Evolutionary conservation across 2,888 invertebrate species (phyloP).

Genomic region (Oligia fasciuncula): DNA sequence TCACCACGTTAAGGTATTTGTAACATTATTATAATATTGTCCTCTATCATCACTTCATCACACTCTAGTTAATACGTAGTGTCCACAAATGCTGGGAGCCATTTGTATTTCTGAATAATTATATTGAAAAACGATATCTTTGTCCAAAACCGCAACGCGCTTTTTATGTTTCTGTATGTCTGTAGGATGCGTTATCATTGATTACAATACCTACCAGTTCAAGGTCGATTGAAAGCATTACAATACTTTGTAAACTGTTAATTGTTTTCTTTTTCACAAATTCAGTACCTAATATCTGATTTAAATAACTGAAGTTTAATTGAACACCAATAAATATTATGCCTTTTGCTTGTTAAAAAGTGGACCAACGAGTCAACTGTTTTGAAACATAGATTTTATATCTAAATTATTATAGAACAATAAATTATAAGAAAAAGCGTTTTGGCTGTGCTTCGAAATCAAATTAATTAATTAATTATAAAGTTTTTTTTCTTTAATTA

Average conservation of each 20-base stretch:
- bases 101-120: conserved; percentile 58
- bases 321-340: conserved; percentile 75
- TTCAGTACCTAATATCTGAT: conserved; percentile 13
- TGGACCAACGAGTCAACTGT: conserved; percentile 88
- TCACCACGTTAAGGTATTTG: conserved; percentile 64
- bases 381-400: conserved; percentile 84
- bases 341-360: conserved; percentile 87
- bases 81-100: conserved; percentile 65
- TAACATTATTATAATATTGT: conserved; percentile 62
- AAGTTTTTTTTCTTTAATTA: conserved; percentile 20
- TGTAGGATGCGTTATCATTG: conserved; percentile 40
- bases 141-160: conserved; percentile 56
- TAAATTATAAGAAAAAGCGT: conserved; percentile 80
- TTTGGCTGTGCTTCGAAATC: conserved; percentile 87
- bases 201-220: conserved; percentile 39
- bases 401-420: conserved; percentile 75
- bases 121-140: conserved; percentile 42
- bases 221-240: conserved; percentile 14
- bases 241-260: not conserved
- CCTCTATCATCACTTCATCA: conserved; percentile 66
- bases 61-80: conserved; percentile 64
- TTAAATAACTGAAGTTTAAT: conserved; percentile 59
- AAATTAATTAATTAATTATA: conserved; percentile 63
- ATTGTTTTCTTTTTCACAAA: conserved; percentile 16
- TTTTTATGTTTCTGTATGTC: conserved; percentile 32